These are phyloP conservation scores for Eulemur rubriventer DNA, from an alignment of 2,797 vertebrate genomes.

Conservation along the genomic window DNA sequence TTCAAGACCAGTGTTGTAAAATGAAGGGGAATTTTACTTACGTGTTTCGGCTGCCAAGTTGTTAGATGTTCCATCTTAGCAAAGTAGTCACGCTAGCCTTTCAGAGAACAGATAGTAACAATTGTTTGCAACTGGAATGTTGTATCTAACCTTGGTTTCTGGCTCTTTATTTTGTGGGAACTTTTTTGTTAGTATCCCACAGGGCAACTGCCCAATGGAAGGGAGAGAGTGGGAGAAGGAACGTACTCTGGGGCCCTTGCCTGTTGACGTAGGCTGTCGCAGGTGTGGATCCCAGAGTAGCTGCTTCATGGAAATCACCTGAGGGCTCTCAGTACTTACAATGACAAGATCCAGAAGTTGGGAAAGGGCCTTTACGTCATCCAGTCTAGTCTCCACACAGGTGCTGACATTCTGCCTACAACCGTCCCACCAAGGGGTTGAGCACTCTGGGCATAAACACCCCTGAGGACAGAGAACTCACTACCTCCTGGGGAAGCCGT, in stretches of 20 bases:
- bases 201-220: not conserved
- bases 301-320: not conserved
- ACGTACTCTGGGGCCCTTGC: not conserved
- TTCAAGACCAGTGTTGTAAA: constrained; percentile 6
- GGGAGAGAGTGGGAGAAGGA: not conserved
- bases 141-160: constrained; percentile 2
- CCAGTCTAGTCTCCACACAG: not conserved
- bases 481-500: constrained; percentile 68
- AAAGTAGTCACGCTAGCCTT: not conserved
- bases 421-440: not conserved
- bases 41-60: not conserved
- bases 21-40: constrained; percentile 16
- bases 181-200: not conserved
- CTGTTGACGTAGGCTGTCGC: not conserved
- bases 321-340: not conserved
- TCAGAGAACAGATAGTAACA: not conserved
- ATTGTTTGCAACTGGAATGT: not conserved
- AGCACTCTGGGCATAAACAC: constrained; percentile 42
- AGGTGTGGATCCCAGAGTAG: not conserved
- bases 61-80: not conserved
- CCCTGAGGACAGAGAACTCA: constrained; percentile 62
- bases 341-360: not conserved
- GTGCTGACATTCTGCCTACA: constrained; percentile 61
- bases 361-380: not conserved
- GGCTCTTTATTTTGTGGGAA: constrained; percentile 8